Base-by-base conservation (phyloP, 2,113 vertebrate genomes). In the Tyto alba region DNA sequence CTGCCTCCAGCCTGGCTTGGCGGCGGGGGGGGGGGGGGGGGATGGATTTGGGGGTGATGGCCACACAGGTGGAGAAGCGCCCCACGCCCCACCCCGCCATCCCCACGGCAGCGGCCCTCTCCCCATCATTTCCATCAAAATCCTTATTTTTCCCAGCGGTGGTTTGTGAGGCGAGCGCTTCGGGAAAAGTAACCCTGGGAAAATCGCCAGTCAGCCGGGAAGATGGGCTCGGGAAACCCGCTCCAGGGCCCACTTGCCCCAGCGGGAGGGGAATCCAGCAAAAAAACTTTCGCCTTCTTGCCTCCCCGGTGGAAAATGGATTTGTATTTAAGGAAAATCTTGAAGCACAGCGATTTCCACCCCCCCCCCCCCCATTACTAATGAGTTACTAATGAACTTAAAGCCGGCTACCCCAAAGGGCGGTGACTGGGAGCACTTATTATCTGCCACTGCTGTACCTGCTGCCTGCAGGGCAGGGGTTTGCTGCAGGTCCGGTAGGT, bases 91-190 rank as follows among this genome's bases (percentile, higher is more conserved):
- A 14, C 40, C 52, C 67, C 7, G 6, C 26, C 56, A 1, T 11
- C 41, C 56, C 13, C 3, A 0, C 10, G 0, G 19, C 9, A 0
- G 13, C 9, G 1, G 2, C 38, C 27, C 36, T 69, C 21, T 53
- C 27, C 30, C 41, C 78, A 27, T 29, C 27, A 1, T 67, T 86
- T 36, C 50, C 13, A 5, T 26, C 10, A 0, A 38, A 86, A 84
- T 34, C 76, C 67, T 3, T 3, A 0, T 34, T 79, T 86, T 72
- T 23, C 56, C 69, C 79, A 30, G 74, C 10, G 1, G 23, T 12
- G 43, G 6, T 56, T 71, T 34, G 57, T 4, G 52, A 38, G 43
- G 16, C 1, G n/a, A 48, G 56, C 1, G 7, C 38, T 40, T 41
- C 3, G 22, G 41, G 40, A 22, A 47, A 12, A 55, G 19, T 11